Conservation (phyloP, 2,797 vertebrate genomes). For the Oreochromis mossambicus region DNA sequence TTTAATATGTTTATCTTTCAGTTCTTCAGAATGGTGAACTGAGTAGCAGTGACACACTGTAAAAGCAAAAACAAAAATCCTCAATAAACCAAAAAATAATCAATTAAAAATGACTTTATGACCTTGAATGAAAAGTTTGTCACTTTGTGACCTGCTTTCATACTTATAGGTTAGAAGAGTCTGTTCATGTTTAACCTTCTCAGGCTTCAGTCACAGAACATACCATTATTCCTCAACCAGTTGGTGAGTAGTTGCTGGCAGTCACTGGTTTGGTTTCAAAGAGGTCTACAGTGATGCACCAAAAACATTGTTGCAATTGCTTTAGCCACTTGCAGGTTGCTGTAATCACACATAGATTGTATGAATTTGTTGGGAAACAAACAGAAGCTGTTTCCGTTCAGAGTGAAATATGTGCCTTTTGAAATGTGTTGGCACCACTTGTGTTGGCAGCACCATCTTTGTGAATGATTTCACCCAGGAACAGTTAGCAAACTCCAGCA, state of each 20-base stretch:
- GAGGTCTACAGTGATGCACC: neutral
- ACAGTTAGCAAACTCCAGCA: neutral
- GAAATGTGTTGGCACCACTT: neutral
- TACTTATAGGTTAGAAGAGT: neutral
- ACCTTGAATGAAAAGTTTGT: neutral
- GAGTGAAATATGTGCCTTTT: neutral
- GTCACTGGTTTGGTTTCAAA: neutral
- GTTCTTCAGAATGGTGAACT: conserved; percentile 23
- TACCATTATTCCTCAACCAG: neutral
- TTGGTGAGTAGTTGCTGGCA: neutral
- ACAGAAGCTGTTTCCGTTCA: neutral
- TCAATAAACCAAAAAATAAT: neutral
- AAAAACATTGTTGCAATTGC: neutral
- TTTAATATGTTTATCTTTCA: conserved; percentile 1
- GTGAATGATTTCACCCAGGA: neutral
- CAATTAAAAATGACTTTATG: neutral
- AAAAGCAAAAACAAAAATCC: conserved; percentile 20
- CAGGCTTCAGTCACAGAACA: neutral
- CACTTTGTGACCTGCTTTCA: neutral
- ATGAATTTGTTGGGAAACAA: neutral
- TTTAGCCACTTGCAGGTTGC: neutral
- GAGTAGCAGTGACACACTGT: conserved; percentile 26
- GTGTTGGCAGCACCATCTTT: neutral
- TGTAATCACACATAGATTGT: neutral
- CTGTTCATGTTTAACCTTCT: neutral